Percentiles rank a stretch among this genome's conserved stretches.
Conservation (phyloP, 2,797 vertebrate species). For the Pogonophryne albipinna region DNA sequence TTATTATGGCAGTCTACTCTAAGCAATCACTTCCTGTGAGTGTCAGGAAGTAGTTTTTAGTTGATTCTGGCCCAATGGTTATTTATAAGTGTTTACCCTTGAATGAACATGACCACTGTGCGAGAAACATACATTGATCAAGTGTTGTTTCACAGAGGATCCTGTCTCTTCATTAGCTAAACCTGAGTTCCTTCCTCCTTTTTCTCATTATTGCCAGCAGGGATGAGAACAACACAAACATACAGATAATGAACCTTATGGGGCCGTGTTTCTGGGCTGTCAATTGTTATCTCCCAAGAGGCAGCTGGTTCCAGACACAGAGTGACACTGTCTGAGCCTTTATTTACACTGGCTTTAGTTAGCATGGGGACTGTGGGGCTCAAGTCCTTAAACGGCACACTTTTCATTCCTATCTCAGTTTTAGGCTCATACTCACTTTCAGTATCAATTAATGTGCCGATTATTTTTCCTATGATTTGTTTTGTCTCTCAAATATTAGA, state of each 20-base stretch:
- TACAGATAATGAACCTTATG: constrained; percentile 63
- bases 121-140: constrained; percentile 47
- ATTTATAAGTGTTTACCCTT: constrained; percentile 36
- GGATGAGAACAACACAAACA: constrained; percentile 49
- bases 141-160: constrained; percentile 40
- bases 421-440: background rate
- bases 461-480: background rate
- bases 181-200: constrained; percentile 25
- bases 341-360: constrained; percentile 58
- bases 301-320: constrained; percentile 68
- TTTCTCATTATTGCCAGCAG: constrained; percentile 41
- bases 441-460: background rate
- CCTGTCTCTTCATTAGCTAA: constrained; percentile 60
- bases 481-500: background rate
- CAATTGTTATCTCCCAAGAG: constrained; percentile 62
- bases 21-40: constrained; percentile 29
- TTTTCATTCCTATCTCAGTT: constrained; percentile 20
- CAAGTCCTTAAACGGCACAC: constrained; percentile 1
- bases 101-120: constrained; percentile 26
- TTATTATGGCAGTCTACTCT: constrained; percentile 32
- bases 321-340: constrained; percentile 62
- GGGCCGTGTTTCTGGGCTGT: constrained; percentile 43
- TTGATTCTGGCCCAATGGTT: constrained; percentile 27
- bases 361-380: constrained; percentile 29
- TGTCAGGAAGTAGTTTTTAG: constrained; percentile 36